Evolutionary conservation across 2,888 invertebrate species (phyloP), one percentile per base, ranked within the genome.

Genomic region (Melikaiella ostensackeni): DNA sequence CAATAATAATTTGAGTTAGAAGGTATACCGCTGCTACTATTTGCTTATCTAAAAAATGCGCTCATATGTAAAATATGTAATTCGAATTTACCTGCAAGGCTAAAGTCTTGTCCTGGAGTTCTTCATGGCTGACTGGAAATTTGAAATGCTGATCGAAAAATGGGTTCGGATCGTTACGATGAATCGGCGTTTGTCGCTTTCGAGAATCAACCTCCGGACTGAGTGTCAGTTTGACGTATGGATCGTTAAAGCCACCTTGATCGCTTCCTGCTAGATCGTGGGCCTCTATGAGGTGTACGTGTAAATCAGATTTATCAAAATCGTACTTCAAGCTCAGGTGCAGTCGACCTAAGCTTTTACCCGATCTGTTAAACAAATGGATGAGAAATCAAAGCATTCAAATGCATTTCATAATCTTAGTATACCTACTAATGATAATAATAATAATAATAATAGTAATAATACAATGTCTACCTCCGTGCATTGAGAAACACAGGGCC

Each of bases 81-180:
- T 24, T 57, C 13, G 11, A 27, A 57, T 57, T 57, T 83, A 95
- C 95, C 92, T 96, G 96, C n/a, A 96, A 91, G 79, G 96, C 91
- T 73, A 97, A 92, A 33, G 94, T 95, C 91, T 96, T 97, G 78
- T 96, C 96, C 75, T 95, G 94, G 63, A 98, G 92, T 83, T 98
- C 97, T 84, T 98, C 97, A 85, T 96, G 96, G 19, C 97, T 96
- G 11, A 98, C 96, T 0, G 98, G 97, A 90, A 98, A 98, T 92
- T 97, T 98, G 92, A 98, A 98, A 90, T 96, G 96, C 89, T 98
- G 97, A 92, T 98, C 96, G 91, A 97, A 98, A 92, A 96, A 95
- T 0, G 97, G 97, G 92, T 97, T 97, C 11, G 96, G 94, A 86
- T 97, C 96, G 89, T 96, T 96, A 79, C 96, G 93, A 89, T 96